Evolutionary conservation across 2,113 vertebrate species (phyloP).

Genomic region (Phrynosoma platyrhinos): DNA sequence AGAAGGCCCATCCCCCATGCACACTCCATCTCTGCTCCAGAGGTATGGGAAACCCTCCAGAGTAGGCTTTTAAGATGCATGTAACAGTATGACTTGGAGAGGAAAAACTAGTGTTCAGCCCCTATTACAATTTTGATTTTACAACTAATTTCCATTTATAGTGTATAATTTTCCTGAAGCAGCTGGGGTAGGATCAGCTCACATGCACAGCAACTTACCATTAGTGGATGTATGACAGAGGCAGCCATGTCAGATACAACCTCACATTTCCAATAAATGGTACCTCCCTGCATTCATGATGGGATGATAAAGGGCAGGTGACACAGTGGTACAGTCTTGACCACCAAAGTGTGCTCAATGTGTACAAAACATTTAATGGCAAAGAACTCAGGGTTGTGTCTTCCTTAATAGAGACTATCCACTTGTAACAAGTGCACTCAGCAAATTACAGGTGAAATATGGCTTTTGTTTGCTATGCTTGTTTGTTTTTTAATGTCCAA

Average conservation of each 20-base stretch:
- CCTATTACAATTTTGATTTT: too few species aligned
- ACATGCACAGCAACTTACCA: neutral
- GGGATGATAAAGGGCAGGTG: neutral
- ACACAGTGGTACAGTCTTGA: neutral
- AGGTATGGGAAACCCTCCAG: too few species aligned
- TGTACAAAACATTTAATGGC: neutral
- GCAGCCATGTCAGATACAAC: neutral
- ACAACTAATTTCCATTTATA: neutral
- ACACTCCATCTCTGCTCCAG: too few species aligned
- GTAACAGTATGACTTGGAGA: too few species aligned
- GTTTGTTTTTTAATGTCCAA: conserved; percentile 43
- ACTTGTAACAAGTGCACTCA: conserved; percentile 34
- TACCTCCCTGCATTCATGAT: neutral
- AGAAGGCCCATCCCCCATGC: too few species aligned
- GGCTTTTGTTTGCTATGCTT: conserved; percentile 61
- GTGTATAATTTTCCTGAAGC: neutral
- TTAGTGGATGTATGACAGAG: neutral
- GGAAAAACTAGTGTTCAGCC: too few species aligned
- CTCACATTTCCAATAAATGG: neutral
- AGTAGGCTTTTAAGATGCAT: too few species aligned
- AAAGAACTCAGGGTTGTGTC: neutral
- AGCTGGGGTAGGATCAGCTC: neutral
- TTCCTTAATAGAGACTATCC: too few species aligned
- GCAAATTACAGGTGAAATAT: conserved; percentile 52
- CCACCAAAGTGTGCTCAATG: neutral